These are phyloP conservation scores for Corvus hawaiiensis DNA, from an alignment of 2,113 vertebrate species.

Conservation along the genomic window DNA sequence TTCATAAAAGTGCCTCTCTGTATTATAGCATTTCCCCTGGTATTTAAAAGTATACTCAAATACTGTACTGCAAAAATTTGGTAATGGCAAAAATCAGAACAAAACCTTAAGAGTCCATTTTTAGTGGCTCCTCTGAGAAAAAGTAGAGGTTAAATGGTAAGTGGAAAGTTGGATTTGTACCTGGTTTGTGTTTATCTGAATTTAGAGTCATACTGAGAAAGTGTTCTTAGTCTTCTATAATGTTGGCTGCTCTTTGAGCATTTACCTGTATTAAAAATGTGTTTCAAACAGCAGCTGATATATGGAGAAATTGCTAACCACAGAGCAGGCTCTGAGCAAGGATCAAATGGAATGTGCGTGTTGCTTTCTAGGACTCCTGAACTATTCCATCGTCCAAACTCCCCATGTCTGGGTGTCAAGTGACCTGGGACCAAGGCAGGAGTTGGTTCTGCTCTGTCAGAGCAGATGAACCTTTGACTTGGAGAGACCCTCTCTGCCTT, in stretches of 20 bases:
- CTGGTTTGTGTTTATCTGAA: not conserved
- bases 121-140: not conserved
- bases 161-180: not conserved
- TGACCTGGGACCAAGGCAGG: not conserved
- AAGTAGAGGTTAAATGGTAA: not conserved
- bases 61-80: not conserved
- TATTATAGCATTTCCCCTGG: not conserved
- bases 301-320: not conserved
- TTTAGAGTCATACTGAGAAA: not conserved
- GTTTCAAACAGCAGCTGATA: not conserved
- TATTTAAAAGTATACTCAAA: not conserved
- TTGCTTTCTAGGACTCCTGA: not conserved
- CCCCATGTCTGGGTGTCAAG: not conserved
- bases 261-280: not conserved
- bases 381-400: not conserved
- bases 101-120: not conserved
- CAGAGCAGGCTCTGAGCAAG: not conserved
- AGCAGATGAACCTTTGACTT: not conserved
- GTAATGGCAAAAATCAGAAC: not conserved
- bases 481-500: not conserved
- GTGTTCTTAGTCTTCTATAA: not conserved
- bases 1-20: not conserved
- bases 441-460: not conserved
- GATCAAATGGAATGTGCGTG: not conserved
- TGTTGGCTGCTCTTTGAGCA: not conserved